Base-by-base conservation (phyloP, 2,113 vertebrate genomes). In the Bambusicola thoracicus region DNA sequence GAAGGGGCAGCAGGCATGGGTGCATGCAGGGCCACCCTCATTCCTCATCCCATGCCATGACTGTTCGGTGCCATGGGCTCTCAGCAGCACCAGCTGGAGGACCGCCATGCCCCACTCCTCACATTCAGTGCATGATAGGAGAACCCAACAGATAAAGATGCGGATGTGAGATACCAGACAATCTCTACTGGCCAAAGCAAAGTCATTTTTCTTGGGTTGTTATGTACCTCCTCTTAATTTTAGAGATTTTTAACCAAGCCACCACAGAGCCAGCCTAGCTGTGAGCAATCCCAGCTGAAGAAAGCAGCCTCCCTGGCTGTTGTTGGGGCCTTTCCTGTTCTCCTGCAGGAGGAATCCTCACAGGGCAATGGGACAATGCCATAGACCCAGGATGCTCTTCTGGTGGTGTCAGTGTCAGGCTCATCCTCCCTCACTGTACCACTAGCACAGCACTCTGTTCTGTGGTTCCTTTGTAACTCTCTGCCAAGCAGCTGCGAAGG, bases 161-260 rank as follows among this genome's bases (percentile, higher is more conserved):
- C 24, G 58, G 20, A 56, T 79, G 44, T 34, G 53, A 95, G 92
- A 95, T 91, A 91, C 0, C 0, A 11, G 27, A 62, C 81, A 48
- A 65, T 27, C n/a, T 76, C 63, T 89, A 44, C 75, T 11, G 10
- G 44, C 22, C 53, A 94, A 82, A 92, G 75, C 65, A 94, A 87
- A 82, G 43, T 21, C 51, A n/a, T n/a, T 73, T 93, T 93, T 84
- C 91, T 79, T 65, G 65, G 36, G 11, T 94, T 89, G 94, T 91
- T 89, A 27, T 30, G 61, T 89, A 92, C 94, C 44, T 8, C 61
- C 41, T 44, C 67, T 81, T 69, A 90, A 84, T 84, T 62, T 53
- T 78, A 74, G 48, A 90, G 66, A 66, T 88, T 86, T 80, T 89
- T 92, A 91, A 79, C 83, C 38, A 69, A 18, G 36, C 8, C 15